phyloP scores from a whole-genome alignment of 2,113 vertebrate genomes.

The Lucifuga dentata region DNA sequence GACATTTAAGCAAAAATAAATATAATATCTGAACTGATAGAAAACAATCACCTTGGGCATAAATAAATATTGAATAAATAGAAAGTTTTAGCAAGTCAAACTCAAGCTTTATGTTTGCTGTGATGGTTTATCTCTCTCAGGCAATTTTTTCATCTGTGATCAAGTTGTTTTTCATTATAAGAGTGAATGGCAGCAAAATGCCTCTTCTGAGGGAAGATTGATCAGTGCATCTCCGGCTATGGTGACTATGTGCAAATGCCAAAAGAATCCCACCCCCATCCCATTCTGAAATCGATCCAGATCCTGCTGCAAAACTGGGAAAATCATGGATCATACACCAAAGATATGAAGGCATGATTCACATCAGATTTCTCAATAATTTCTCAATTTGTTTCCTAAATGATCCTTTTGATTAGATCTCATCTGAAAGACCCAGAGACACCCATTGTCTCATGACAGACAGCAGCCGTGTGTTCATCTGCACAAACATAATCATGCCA shows the following conservation, averaged over 20 bases:
- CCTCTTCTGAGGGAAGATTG: background rate
- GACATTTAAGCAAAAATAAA: background rate
- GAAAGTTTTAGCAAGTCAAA: slow-evolving; percentile 16
- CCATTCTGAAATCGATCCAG: too few relatives aligned
- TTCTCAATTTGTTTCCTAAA: slow-evolving; percentile 18
- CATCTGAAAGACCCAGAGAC: slow-evolving; percentile 37
- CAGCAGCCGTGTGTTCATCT: slow-evolving; percentile 46
- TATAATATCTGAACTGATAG: background rate
- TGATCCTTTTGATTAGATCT: slow-evolving; percentile 35
- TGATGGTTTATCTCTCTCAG: background rate
- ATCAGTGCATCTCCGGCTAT: background rate
- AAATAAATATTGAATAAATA: slow-evolving; percentile 21
- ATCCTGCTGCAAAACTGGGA: too few relatives aligned
- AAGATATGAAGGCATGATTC: slow-evolving; percentile 38
- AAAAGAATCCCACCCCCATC: too few relatives aligned
- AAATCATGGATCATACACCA: slow-evolving; percentile 9
- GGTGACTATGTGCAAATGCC: background rate
- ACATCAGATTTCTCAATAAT: background rate
- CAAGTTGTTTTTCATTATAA: background rate
- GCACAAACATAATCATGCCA: slow-evolving; percentile 50
- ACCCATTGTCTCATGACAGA: slow-evolving; percentile 36
- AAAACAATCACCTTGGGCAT: slow-evolving; percentile 14
- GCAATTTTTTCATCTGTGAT: background rate
- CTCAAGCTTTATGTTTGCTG: slow-evolving; percentile 11
- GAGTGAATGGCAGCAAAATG: background rate